A percentile compares a stretch with the other conserved stretches of the same genome.
These are phyloP conservation scores for Callipepla californica DNA, from an alignment of 2,113 vertebrate genomes.

Conservation along the genomic window DNA sequence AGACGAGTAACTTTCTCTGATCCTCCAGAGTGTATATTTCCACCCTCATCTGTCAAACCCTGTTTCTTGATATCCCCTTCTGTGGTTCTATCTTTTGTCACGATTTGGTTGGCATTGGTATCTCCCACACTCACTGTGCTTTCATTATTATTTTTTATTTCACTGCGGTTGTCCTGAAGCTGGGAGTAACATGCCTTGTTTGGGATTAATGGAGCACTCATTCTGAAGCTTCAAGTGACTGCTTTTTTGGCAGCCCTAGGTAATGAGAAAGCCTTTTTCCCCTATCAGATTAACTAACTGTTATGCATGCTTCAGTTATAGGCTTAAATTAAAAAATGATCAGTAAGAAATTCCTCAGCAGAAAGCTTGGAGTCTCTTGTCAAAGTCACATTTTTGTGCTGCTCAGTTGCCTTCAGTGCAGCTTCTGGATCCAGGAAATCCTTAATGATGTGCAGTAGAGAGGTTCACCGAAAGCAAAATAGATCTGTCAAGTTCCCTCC, in stretches of 20 bases:
- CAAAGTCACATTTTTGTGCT: constrained; percentile 30
- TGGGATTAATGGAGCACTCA: constrained; percentile 76
- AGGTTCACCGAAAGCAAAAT: constrained; percentile 26
- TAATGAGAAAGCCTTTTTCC: not conserved
- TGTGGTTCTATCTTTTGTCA: constrained; percentile 32
- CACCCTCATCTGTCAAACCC: constrained; percentile 46
- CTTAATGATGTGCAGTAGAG: not conserved
- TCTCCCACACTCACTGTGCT: constrained; percentile 72
- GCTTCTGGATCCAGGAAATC: constrained; percentile 12
- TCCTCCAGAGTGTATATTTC: constrained; percentile 48
- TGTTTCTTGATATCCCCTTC: not conserved
- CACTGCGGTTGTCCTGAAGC: constrained; percentile 71
- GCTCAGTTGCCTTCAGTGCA: not conserved
- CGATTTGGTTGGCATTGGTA: constrained; percentile 81
- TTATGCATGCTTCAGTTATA: constrained; percentile 17
- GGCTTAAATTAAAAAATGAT: not conserved
- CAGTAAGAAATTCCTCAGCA: not conserved
- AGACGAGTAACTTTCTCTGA: constrained; percentile 41
- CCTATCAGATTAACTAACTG: not conserved
- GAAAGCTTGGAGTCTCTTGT: not conserved
- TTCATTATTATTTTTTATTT: constrained; percentile 80
- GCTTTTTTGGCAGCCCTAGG: constrained; percentile 1
- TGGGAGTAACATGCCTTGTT: constrained; percentile 76
- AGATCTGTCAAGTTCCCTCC: constrained; percentile 40
- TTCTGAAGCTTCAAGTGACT: constrained; percentile 56